Evolutionary conservation across 2,888 invertebrate genomes (phyloP).

Genomic region (Diadegma fenestrale): DNA sequence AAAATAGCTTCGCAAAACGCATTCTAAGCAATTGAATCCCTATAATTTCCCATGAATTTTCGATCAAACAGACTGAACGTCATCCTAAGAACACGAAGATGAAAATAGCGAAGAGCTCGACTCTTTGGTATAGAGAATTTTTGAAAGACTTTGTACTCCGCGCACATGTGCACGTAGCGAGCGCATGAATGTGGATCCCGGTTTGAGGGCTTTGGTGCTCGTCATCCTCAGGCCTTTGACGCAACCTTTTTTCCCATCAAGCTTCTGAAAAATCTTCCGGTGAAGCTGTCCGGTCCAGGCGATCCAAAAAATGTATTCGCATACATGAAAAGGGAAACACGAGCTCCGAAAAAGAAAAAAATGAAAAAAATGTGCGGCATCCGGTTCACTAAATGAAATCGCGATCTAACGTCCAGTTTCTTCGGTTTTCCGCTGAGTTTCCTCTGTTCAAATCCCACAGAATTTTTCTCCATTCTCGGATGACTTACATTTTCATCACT

Average conservation of each 20-base stretch:
- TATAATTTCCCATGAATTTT: not conserved
- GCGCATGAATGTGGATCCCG: not conserved
- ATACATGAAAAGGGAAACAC: not conserved
- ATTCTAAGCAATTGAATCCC: not conserved
- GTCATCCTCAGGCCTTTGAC: slow-evolving; percentile 11
- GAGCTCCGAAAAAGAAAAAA: not conserved
- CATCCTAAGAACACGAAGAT: not conserved
- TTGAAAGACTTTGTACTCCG: not conserved
- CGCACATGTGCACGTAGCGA: not conserved
- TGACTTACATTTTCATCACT: not conserved
- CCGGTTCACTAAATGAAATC: not conserved
- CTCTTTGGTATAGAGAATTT: not conserved
- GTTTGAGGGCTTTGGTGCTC: not conserved
- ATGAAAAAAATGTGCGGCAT: not conserved
- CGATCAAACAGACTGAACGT: not conserved
- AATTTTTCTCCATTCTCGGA: not conserved
- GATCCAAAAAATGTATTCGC: slow-evolving; percentile 6
- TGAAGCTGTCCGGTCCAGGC: not conserved
- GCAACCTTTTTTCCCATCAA: not conserved
- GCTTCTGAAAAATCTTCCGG: not conserved
- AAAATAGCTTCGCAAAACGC: not conserved
- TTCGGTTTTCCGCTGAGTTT: not conserved
- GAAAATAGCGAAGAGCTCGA: not conserved
- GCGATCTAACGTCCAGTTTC: not conserved
- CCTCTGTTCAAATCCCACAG: not conserved